Conservation (phyloP, 2,797 vertebrate species). For the Okamejei kenojei region DNA sequence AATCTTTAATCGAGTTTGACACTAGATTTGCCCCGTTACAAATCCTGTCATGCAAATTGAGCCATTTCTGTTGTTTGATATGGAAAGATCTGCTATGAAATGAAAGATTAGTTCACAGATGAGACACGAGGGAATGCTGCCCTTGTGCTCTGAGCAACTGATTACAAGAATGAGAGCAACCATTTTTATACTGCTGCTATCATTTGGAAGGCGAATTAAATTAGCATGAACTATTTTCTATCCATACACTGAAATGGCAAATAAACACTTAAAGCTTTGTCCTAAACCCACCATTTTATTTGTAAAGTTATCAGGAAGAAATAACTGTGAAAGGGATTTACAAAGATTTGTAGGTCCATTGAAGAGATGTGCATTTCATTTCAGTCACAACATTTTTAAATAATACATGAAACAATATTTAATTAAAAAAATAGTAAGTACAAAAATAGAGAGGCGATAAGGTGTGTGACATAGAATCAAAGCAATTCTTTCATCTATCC, state of each 20-base stretch:
- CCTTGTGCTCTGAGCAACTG: slow-evolving; percentile 79
- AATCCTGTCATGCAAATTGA: slow-evolving; percentile 99
- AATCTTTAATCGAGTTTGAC: slow-evolving; percentile 99
- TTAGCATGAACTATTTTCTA: slow-evolving; percentile 64
- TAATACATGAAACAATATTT: neutral
- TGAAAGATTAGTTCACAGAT: slow-evolving; percentile 97
- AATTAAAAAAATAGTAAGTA: neutral
- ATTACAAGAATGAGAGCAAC: slow-evolving; percentile 90
- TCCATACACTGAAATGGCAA: slow-evolving; percentile 30
- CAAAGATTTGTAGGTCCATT: slow-evolving; percentile 12
- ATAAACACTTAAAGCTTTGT: slow-evolving; percentile 17
- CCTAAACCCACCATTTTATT: slow-evolving; percentile 26
- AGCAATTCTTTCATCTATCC: neutral
- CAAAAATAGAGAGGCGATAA: neutral
- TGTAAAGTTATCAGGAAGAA: slow-evolving; percentile 29
- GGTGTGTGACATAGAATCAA: neutral
- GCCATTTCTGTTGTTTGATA: slow-evolving; percentile 98
- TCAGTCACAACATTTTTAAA: neutral
- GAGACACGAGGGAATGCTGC: slow-evolving; percentile 80
- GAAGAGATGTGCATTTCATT: neutral
- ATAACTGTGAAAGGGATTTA: slow-evolving; percentile 2
- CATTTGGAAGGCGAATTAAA: slow-evolving; percentile 72
- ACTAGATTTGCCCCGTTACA: slow-evolving; percentile 98
- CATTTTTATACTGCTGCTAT: slow-evolving; percentile 65
- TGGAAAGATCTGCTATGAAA: slow-evolving; percentile 97